Percentiles rank a stretch among this genome's conserved stretches.
These are phyloP conservation scores for Caenorhabditis sp. DNA, from an alignment of 2,888 invertebrate species.

Conservation along the genomic window DNA sequence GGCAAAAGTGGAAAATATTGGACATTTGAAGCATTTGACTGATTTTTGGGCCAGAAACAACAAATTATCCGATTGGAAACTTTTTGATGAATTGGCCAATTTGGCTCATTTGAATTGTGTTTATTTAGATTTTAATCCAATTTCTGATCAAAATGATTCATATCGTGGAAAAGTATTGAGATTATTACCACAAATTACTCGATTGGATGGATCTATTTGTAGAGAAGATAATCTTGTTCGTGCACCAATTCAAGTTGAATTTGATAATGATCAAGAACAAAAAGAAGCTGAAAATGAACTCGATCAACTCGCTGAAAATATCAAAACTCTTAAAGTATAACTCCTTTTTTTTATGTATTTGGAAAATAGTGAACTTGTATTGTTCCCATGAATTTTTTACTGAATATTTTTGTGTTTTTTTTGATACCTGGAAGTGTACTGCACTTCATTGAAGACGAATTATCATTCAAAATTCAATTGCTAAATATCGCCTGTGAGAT, in stretches of 20 bases:
- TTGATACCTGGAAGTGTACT: no score
- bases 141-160: constrained; percentile 26
- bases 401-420: no score
- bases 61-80: constrained; percentile 51
- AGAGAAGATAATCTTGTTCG: constrained; percentile 28
- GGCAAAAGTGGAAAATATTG: constrained; percentile 48
- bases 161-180: constrained; percentile 37
- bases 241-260: constrained; percentile 21
- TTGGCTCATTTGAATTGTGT: constrained; percentile 53
- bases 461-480: no score
- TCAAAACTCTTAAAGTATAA: background rate
- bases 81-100: constrained; percentile 48
- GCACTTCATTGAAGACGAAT: no score
- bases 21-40: constrained; percentile 55
- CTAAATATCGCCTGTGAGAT: constrained; percentile 81
- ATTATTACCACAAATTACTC: constrained; percentile 46
- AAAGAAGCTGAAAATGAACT: background rate
- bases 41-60: constrained; percentile 66
- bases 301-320: background rate
- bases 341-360: background rate
- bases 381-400: background rate
- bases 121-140: constrained; percentile 59
- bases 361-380: background rate
- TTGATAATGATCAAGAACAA: constrained; percentile 8
- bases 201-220: constrained; percentile 42